These are phyloP conservation scores for Subacronicta megacephala DNA, from an alignment of 2,888 invertebrate genomes.

Conservation along the genomic window DNA sequence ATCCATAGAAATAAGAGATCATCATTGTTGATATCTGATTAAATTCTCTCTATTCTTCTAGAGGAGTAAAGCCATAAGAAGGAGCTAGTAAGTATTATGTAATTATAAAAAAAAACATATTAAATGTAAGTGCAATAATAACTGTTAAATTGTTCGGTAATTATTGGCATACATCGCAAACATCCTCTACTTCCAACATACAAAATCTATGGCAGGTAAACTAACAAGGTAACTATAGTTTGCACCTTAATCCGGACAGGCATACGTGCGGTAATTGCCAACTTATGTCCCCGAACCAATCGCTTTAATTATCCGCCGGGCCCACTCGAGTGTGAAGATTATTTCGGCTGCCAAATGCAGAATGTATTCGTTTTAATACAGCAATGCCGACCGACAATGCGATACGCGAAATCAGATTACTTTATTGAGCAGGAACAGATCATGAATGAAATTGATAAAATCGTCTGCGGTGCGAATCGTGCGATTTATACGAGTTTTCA, in stretches of 20 bases:
- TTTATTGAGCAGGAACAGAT: slow-evolving; percentile 79
- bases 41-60: too few species aligned
- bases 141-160: too few species aligned
- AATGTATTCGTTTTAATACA: slow-evolving; percentile 63
- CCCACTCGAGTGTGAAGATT: slow-evolving; percentile 79
- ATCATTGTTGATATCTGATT: too few species aligned
- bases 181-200: too few species aligned
- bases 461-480: slow-evolving; percentile 76
- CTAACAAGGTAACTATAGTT: slow-evolving; percentile 37
- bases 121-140: too few species aligned
- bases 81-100: too few species aligned
- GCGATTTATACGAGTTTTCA: slow-evolving; percentile 66
- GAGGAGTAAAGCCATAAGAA: too few species aligned
- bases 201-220: not conserved
- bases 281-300: slow-evolving; percentile 81
- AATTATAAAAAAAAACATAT: too few species aligned
- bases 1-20: too few species aligned
- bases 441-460: slow-evolving; percentile 84
- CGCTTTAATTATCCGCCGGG: slow-evolving; percentile 77
- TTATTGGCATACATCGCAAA: too few species aligned
- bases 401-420: slow-evolving; percentile 83
- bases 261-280: slow-evolving; percentile 78
- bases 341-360: slow-evolving; percentile 82
- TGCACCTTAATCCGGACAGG: slow-evolving; percentile 71
- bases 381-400: slow-evolving; percentile 71